phyloP scores from a whole-genome alignment of 2,888 invertebrate species.

The Metallyticus violacea region DNA sequence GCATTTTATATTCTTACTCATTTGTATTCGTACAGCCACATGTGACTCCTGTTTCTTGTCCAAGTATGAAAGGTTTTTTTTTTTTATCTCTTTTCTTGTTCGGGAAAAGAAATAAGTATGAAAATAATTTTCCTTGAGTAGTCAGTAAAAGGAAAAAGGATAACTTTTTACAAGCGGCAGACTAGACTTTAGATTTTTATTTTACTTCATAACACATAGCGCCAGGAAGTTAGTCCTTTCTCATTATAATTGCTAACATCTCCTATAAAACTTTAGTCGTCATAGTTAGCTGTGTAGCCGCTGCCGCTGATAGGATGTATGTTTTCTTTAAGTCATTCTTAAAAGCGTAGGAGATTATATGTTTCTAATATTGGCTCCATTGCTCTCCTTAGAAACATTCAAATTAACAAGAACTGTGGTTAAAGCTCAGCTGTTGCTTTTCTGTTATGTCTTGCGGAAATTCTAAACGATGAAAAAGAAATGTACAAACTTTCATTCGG shows the following conservation, averaged over 20 bases:
- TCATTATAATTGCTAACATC: not conserved
- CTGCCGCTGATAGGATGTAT: not conserved
- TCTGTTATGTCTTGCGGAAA: no score
- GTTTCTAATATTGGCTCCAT: no score
- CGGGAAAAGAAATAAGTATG: not conserved
- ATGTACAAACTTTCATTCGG: no score
- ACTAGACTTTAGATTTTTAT: not conserved
- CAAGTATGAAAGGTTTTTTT: not conserved
- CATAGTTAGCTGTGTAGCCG: not conserved
- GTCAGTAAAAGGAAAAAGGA: not conserved
- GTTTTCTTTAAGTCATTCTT: no score
- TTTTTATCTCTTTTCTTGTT: not conserved
- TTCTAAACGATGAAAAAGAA: no score
- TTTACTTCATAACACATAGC: not conserved
- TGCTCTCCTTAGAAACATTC: no score
- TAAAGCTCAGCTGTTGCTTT: no score
- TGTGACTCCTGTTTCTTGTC: not conserved
- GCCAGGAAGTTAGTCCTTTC: not conserved
- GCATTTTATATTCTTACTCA: not conserved
- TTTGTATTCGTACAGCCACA: not conserved
- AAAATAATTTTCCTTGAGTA: not conserved
- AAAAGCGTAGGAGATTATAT: no score
- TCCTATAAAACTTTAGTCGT: not conserved
- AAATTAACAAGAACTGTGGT: no score
- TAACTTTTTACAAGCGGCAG: not conserved